A percentile compares a stretch with the other conserved stretches of the same genome.
These are phyloP conservation scores for Eueremaeus valkanovi DNA, from an alignment of 2,888 invertebrate species.

Conservation along the genomic window DNA sequence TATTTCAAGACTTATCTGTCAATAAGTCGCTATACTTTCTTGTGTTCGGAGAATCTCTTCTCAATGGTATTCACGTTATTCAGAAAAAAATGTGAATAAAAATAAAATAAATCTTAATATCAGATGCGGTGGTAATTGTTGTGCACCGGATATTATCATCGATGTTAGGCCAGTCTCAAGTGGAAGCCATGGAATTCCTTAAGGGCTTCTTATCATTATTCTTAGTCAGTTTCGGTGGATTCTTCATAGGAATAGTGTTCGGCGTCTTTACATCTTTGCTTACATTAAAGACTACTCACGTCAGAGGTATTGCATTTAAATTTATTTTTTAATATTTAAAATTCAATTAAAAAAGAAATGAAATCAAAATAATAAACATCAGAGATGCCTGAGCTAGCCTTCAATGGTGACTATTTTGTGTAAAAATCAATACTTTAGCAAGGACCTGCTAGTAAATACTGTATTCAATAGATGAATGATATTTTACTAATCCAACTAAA, in stretches of 20 bases:
- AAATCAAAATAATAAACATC: too few relatives aligned
- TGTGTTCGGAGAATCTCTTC: constrained; percentile 60
- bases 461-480: too few relatives aligned
- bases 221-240: constrained; percentile 56
- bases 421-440: too few relatives aligned
- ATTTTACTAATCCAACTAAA: too few relatives aligned
- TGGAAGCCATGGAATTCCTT: constrained; percentile 20
- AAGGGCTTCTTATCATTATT: constrained; percentile 56
- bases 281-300: constrained; percentile 50
- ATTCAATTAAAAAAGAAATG: too few relatives aligned
- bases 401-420: too few relatives aligned
- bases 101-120: background rate
- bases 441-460: too few relatives aligned
- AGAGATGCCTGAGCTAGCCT: too few relatives aligned
- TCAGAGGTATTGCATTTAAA: constrained; percentile 48
- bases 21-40: constrained; percentile 60
- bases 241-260: constrained; percentile 55
- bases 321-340: too few relatives aligned
- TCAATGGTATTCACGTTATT: constrained; percentile 54
- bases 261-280: constrained; percentile 55
- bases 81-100: background rate
- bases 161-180: background rate
- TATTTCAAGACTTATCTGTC: constrained; percentile 59
- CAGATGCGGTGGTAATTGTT: constrained; percentile 42
- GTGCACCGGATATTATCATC: constrained; percentile 35